Evolutionary conservation across 53 echinoderm and acorn worm genomes (phyloP), one percentile per base, ranked within the genome.

Genomic region (Astropecten irregularis): DNA sequence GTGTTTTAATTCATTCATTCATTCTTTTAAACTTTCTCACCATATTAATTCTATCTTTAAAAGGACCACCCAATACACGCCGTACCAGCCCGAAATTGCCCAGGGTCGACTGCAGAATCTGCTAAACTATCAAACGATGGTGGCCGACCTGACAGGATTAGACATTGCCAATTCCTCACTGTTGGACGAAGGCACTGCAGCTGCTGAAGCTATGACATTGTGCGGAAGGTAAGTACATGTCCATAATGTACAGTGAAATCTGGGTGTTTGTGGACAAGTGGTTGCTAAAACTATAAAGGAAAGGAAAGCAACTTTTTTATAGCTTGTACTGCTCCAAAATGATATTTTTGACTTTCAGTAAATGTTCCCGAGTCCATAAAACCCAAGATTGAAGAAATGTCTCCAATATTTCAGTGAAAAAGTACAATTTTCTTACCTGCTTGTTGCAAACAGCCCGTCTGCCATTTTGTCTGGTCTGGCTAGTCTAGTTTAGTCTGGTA

Each of bases 1-100:
- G n/a, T n/a, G n/a, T n/a, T n/a, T n/a, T n/a, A n/a, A n/a, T n/a
- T n/a, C n/a, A n/a, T n/a, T n/a, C n/a, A n/a, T n/a, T n/a, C n/a
- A n/a, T n/a, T n/a, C n/a, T n/a, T n/a, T n/a, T n/a, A n/a, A n/a
- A n/a, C n/a, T n/a, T n/a, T n/a, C n/a, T n/a, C n/a, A n/a, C n/a
- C n/a, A n/a, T n/a, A n/a, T n/a, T n/a, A n/a, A n/a, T n/a, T n/a
- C n/a, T n/a, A n/a, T n/a, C n/a, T 8, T 42, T 42, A 8, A 6
- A 42, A 99, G 99, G 99, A 88, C 91, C 23, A 99, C 99, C 21
- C 94, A 95, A 56, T 99, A 99, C 82, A 99, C 99, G n/a, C 99
- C 99, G 36, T 99, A 99, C 87, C 99, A 99, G 60, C 95, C 99
- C 20, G 99, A 99, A 49, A 84, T 99, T 40, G 85, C 99, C 27